Evolutionary conservation across 2,113 vertebrate genomes (phyloP), one percentile per base, ranked within the genome.

Genomic region (Suncus etruscus): DNA sequence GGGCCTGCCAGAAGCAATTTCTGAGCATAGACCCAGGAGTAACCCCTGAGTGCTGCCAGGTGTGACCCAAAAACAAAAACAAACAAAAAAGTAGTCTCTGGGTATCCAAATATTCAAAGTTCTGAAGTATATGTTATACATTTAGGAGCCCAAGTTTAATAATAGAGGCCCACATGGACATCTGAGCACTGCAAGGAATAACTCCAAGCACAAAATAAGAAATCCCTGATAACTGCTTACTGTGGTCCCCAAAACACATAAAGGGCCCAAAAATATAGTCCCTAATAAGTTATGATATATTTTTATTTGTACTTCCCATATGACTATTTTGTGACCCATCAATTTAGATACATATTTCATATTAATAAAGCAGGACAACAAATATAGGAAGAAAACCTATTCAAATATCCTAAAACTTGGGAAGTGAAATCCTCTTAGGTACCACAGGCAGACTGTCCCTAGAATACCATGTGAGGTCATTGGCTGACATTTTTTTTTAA

Each of bases 401-500:
- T 65, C 27, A 87, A 93, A 93, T 65, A 50, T 27, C 75, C 73
- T 89, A 39, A 69, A 89, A 73, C 8, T 25, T 81, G 10, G 61
- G 25, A n/a, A 72, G 22, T 65, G 12, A 79, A 95, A 91, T 27
- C 24, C 45, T 84, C 68, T 78, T 81, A 82, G 20, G 32, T 95
- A 77, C 4, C n/a, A n/a, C 11, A n/a, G 50, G n/a, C 15, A 51
- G 58, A 79, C 14, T 69, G 47, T 65, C 66, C 54, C 65, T 66
- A 73, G n/a, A 47, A 79, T 51, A 70, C 70, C 70, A 47, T 31
- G 16, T 63, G 47, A 45, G 82, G 65, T 39, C 47, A 51, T 16
- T 15, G 9, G 18, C 47, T 96, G 93, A 93, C 94, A 95, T 94
- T 93, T 94, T 63, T 54, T 94, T 91, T 76, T 76, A 70, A 86